Evolutionary conservation across 2,113 vertebrate species (phyloP).

Genomic region (Trogon melanurus): DNA sequence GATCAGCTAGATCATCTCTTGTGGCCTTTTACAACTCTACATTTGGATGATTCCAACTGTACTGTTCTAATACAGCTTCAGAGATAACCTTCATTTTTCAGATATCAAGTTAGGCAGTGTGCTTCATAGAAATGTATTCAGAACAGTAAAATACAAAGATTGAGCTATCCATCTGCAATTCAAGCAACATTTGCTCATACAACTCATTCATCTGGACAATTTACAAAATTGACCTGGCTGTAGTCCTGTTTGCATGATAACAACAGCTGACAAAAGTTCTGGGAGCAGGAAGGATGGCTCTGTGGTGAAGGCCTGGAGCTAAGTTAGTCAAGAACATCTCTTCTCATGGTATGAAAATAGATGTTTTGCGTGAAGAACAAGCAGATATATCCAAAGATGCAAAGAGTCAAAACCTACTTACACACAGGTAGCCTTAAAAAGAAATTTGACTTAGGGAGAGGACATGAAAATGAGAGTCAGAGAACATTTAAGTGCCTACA

Average conservation of each 20-base stretch:
- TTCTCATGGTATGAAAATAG: not conserved
- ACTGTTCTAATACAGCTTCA: not conserved
- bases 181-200: constrained; percentile 27
- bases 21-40: not conserved
- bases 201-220: constrained; percentile 50
- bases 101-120: not conserved
- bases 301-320: constrained; percentile 16
- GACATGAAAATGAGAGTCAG: not conserved
- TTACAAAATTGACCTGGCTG: constrained; percentile 31
- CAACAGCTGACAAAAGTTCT: constrained; percentile 46
- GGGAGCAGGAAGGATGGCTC: not conserved
- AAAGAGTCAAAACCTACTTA: not conserved
- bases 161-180: constrained; percentile 1
- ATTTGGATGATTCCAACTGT: not conserved
- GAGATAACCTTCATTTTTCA: not conserved
- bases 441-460: not conserved
- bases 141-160: constrained; percentile 12
- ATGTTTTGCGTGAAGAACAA: not conserved
- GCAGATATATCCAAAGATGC: rapidly evolving
- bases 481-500: not conserved
- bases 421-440: not conserved
- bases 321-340: not conserved
- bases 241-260: constrained; percentile 46
- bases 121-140: constrained; percentile 6
- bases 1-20: not conserved